These are phyloP conservation scores for Cottoperca gobio DNA, from an alignment of 2,797 vertebrate genomes.

Conservation along the genomic window DNA sequence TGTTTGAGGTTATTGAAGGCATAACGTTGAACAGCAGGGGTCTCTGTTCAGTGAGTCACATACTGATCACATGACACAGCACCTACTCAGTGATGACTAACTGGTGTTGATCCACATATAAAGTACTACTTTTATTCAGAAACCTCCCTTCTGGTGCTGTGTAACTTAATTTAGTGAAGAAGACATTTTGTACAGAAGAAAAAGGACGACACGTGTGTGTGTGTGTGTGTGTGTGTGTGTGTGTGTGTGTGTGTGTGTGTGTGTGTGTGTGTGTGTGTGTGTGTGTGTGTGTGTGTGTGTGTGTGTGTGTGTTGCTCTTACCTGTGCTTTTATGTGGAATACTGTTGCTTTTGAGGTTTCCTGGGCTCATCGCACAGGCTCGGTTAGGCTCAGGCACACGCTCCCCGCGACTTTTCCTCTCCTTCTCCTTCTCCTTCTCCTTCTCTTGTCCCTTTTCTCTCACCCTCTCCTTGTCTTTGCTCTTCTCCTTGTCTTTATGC, in stretches of 20 bases:
- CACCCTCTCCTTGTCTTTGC: slow-evolving; percentile 83
- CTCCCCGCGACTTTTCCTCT: slow-evolving; percentile 69
- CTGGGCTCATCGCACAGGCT: slow-evolving; percentile 79
- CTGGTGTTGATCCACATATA: slow-evolving; percentile 16
- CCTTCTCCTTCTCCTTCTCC: slow-evolving; percentile 39
- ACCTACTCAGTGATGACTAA: slow-evolving; percentile 56
- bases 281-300: background rate
- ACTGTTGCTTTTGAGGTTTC: slow-evolving; percentile 76
- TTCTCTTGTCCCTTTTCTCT: slow-evolving; percentile 62
- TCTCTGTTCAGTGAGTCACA: slow-evolving; percentile 59
- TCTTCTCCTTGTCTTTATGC: slow-evolving; percentile 93
- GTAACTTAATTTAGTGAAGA: background rate
- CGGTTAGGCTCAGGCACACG: slow-evolving; percentile 71
- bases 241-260: too few relatives aligned
- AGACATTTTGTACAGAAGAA: background rate
- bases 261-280: background rate
- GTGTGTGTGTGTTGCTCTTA: slow-evolving; percentile 64
- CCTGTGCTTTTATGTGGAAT: slow-evolving; percentile 87
- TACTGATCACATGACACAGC: slow-evolving; percentile 37
- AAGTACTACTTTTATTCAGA: slow-evolving; percentile 47
- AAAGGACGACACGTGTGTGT: background rate
- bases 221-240: background rate
- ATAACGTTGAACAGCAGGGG: slow-evolving; percentile 68
- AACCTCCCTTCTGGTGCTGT: slow-evolving; percentile 3
- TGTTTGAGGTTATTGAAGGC: slow-evolving; percentile 22